These are phyloP conservation scores for Eudemis profundana DNA, from an alignment of 2,888 invertebrate genomes.

Conservation along the genomic window DNA sequence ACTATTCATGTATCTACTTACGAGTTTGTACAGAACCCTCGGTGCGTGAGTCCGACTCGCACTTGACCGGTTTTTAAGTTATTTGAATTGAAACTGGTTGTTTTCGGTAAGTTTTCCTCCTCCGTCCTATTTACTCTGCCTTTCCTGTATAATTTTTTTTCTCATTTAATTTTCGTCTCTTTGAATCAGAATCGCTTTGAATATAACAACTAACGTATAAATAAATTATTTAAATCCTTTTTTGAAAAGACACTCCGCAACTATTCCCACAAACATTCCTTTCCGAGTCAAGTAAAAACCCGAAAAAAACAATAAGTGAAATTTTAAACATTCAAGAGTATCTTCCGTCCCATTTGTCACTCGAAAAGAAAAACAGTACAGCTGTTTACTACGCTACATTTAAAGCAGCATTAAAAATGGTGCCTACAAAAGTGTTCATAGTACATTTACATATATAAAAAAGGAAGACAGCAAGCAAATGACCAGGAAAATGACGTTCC, in stretches of 20 bases:
- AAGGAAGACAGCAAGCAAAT: neutral
- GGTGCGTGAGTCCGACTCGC: too few species aligned
- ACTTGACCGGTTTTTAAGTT: too few species aligned
- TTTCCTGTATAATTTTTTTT: too few species aligned
- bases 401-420: conserved; percentile 18
- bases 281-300: neutral
- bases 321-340: conserved; percentile 24
- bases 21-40: too few species aligned
- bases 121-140: too few species aligned
- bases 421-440: neutral
- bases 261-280: neutral
- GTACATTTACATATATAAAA: conserved; percentile 8
- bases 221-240: too few species aligned
- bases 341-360: conserved; percentile 21
- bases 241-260: neutral
- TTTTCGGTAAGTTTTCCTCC: too few species aligned
- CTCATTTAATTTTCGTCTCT: too few species aligned
- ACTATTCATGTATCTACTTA: too few species aligned
- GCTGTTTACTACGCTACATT: conserved; percentile 14
- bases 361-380: conserved; percentile 14
- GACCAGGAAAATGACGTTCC: conserved; percentile 2
- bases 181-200: too few species aligned
- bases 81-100: too few species aligned
- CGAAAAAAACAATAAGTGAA: conserved; percentile 2
- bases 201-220: too few species aligned